Evolutionary conservation across 1,140 invertebrate genomes (phyloP).

Genomic region (Pseudachorutes palmiensis): DNA sequence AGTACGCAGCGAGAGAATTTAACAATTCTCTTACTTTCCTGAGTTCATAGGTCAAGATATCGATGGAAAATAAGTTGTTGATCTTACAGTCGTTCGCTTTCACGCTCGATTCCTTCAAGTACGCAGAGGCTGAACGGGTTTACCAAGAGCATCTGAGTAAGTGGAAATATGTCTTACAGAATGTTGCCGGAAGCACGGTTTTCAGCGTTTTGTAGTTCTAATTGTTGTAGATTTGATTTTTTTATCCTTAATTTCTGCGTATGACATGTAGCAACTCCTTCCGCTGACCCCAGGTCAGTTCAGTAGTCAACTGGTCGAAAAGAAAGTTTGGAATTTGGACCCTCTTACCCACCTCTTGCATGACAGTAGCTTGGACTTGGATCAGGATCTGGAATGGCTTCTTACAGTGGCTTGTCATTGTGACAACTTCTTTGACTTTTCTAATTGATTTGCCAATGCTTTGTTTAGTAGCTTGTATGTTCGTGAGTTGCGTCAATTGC

Average conservation of each 20-base stretch:
- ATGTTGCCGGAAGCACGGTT: not conserved
- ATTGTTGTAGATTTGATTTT: not conserved
- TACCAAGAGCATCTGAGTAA: slow-evolving; percentile 34
- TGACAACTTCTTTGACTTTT: too few relatives aligned
- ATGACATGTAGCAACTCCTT: too few relatives aligned
- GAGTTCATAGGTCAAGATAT: slow-evolving; percentile 12
- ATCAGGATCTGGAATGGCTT: too few relatives aligned
- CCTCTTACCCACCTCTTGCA: too few relatives aligned
- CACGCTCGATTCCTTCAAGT: slow-evolving; percentile 33
- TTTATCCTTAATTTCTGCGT: too few relatives aligned
- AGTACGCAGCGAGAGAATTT: not conserved
- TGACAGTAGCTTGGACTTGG: not conserved
- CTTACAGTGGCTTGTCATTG: not conserved
- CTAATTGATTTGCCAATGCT: too few relatives aligned
- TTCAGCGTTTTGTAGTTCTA: not conserved
- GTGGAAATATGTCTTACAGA: not conserved
- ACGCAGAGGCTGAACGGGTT: slow-evolving; percentile 31
- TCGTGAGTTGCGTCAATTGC: too few relatives aligned
- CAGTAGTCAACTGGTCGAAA: too few relatives aligned
- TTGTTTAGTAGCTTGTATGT: too few relatives aligned
- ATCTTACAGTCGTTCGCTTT: slow-evolving; percentile 28
- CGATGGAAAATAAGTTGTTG: slow-evolving; percentile 28
- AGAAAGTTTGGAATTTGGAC: too few relatives aligned
- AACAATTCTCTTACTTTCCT: slow-evolving; percentile 6
- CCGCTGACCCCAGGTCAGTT: too few relatives aligned